These are phyloP conservation scores for Cyphomyrus discorhynchus DNA, from an alignment of 2,113 vertebrate species.

Conservation along the genomic window DNA sequence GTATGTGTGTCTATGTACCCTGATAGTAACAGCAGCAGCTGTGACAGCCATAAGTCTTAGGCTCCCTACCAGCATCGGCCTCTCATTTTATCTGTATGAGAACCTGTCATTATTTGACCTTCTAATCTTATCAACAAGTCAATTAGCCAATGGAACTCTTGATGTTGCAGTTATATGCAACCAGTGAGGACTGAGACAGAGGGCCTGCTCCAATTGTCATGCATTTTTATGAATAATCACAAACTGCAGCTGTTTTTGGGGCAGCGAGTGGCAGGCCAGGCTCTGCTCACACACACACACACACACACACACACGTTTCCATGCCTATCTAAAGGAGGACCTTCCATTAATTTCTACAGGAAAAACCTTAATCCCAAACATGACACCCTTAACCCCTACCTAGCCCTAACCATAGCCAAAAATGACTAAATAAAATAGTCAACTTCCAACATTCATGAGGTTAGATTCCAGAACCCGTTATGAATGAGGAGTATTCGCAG, in stretches of 20 bases:
- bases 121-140: not conserved
- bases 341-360: no score
- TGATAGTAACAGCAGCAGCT: not conserved
- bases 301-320: not conserved
- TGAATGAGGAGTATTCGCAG: no score
- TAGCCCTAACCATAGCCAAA: no score
- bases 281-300: not conserved
- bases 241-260: not conserved
- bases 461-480: no score
- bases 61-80: not conserved
- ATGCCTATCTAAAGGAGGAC: no score
- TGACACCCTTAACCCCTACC: no score
- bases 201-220: not conserved
- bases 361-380: no score
- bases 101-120: not conserved
- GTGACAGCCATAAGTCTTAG: not conserved
- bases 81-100: not conserved
- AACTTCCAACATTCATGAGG: no score
- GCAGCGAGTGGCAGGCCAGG: not conserved
- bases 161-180: not conserved
- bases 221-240: not conserved
- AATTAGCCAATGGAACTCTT: not conserved
- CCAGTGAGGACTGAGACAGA: not conserved
- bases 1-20: not conserved
- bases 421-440: no score